Base-by-base conservation (phyloP, 30 jellyfish, hydroid and myxozoan species). In the Cassiopea andromeda region DNA sequence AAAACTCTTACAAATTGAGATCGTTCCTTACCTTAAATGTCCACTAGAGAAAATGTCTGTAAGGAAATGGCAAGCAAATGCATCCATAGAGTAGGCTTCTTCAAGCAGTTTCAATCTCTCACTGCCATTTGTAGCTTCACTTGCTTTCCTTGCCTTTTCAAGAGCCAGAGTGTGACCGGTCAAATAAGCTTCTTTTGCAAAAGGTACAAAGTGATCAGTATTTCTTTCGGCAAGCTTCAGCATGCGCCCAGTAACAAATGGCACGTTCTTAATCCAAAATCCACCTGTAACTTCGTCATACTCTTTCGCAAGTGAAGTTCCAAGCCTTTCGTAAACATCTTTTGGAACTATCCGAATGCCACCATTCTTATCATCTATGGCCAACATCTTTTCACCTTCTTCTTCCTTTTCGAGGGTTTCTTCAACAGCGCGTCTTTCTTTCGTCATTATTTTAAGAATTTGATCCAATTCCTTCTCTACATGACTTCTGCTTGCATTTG, bases 11-110 rank as follows among this genome's bases (percentile, higher is more conserved):
- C 38, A 27, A 27, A 27, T 27, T 27, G 38, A 27, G 38, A 27
- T 27, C 38, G 38, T 27, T 27, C 38, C 38, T 73, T 73, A 82
- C 91, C 71, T 82, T 70, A 77, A 13, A 59, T 77, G 87, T 45
- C 87, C 87, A 77, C 58, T 48, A 2, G 87, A 50, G 44, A 77
- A 77, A 38, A 73, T 77, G 58, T 77, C 87, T 7, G 87, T 77
- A 19, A 77, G 71, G 73, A 77, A 77, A 46, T 77, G 87, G 57
- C 87, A 77, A 16, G 87, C 87, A 77, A 77, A 77, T 77, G 87
- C 87, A 77, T 77, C 87, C 44, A 77, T 48, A 48, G 87, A 14
- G 43, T 77, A 77, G 0, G 87, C 87, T 77, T 77, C 87, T 46
- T 77, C 74, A 17, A 77, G 74, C 19, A 47, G 77, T 1, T 48